Evolutionary conservation across 1,140 invertebrate species (phyloP).

Genomic region (fruit fly (Drosophila melanogaster)): Release_6_plus_ISO1_MT NT_037436.4:12968501-12969000

Average conservation of each 20-base stretch:
- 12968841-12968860: constrained; percentile 80
- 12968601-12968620: constrained; percentile 82
- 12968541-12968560: constrained; percentile 56
- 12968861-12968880: constrained; percentile 79
- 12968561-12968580: constrained; percentile 71
- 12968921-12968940: constrained; percentile 58
- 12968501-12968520: constrained; percentile 63
- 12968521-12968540: constrained; percentile 46
- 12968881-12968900: constrained; percentile 29
- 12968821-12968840: constrained; percentile 74
- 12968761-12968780: constrained; percentile 59
- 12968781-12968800: constrained; percentile 64
- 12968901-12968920: constrained; percentile 82
- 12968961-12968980: constrained; percentile 64
- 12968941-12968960: constrained; percentile 74
- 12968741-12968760: constrained; percentile 20
- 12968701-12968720: background rate
- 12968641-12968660: constrained; percentile 28
- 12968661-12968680: constrained; percentile 57
- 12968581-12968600: constrained; percentile 81
- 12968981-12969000: constrained; percentile 6
- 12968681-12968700: constrained; percentile 20
- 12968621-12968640: constrained; percentile 35
- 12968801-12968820: constrained; percentile 47
- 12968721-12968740: constrained; percentile 31